Percentiles rank a stretch among this genome's conserved stretches.
phyloP scores from a whole-genome alignment of 2,797 vertebrate genomes.

The Coilia nasus region DNA sequence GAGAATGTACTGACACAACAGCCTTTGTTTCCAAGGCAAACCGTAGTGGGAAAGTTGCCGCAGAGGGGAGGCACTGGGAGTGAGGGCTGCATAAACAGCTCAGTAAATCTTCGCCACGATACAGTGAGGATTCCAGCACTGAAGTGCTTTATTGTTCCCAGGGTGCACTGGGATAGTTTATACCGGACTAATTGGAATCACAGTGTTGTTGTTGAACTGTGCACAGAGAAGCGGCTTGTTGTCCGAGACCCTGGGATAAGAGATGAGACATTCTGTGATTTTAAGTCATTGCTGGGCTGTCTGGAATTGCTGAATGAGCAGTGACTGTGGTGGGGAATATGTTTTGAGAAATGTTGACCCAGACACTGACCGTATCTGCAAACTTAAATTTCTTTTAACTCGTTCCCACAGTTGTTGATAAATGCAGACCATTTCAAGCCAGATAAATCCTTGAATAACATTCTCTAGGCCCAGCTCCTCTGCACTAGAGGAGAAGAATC shows the following conservation, averaged over 20 bases:
- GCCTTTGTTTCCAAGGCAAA: conserved; percentile 19
- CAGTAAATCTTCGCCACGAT: background rate
- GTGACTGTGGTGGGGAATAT: background rate
- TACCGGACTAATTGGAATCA: conserved; percentile 41
- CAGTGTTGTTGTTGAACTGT: conserved; percentile 36
- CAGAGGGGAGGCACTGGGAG: background rate
- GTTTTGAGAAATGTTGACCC: background rate
- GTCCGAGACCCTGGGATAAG: background rate
- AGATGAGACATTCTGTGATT: background rate
- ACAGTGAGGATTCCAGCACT: background rate
- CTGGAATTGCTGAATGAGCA: background rate
- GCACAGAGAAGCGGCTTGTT: conserved; percentile 37
- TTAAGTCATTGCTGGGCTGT: background rate
- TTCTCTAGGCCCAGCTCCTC: background rate
- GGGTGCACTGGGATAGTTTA: conserved; percentile 42
- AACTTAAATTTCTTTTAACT: background rate
- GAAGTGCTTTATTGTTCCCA: background rate
- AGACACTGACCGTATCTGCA: background rate
- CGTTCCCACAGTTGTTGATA: background rate
- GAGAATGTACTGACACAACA: conserved; percentile 8
- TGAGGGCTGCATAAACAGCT: background rate
- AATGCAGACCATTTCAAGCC: background rate
- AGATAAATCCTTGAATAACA: background rate
- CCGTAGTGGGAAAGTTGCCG: background rate
- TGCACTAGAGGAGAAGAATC: background rate